These are phyloP conservation scores for Bombus affinis DNA, from an alignment of 1,140 invertebrate species.

Conservation along the genomic window DNA sequence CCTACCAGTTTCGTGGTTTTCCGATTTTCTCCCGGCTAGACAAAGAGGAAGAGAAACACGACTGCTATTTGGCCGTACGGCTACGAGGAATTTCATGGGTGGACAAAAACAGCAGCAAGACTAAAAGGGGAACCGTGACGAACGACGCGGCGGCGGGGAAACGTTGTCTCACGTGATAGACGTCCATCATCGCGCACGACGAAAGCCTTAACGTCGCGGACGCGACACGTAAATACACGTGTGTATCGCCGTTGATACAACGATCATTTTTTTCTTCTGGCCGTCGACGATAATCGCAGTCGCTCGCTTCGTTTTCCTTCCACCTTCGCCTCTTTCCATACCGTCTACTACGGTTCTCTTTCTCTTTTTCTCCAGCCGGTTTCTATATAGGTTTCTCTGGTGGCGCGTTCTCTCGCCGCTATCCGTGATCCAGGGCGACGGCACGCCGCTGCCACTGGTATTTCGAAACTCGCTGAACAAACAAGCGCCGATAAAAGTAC, in stretches of 20 bases:
- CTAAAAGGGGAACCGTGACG: not conserved
- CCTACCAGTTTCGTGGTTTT: not conserved
- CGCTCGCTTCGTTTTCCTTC: constrained; percentile 32
- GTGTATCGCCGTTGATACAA: constrained; percentile 63
- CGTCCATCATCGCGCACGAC: constrained; percentile 68
- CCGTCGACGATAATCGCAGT: constrained; percentile 60
- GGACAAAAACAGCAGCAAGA: constrained; percentile 4
- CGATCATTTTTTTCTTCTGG: constrained; percentile 57
- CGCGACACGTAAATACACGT: constrained; percentile 63
- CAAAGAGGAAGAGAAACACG: not conserved
- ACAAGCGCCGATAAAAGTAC: constrained; percentile 82
- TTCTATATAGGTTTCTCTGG: not conserved
- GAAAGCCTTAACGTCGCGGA: constrained; percentile 63
- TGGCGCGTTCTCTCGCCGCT: constrained; percentile 16
- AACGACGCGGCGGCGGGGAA: not conserved
- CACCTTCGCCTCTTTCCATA: not conserved
- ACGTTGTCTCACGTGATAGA: constrained; percentile 71
- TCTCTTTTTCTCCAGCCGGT: not conserved
- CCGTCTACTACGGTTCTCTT: not conserved
- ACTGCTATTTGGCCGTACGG: not conserved
- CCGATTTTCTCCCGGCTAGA: not conserved
- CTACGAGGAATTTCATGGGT: not conserved
- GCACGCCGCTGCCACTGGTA: constrained; percentile 65
- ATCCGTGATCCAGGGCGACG: constrained; percentile 64
- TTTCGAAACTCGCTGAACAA: constrained; percentile 77